Evolutionary conservation across 35 echinoderm and acorn worm species (phyloP).

Genomic region (Ophiothrix spiculata): DNA sequence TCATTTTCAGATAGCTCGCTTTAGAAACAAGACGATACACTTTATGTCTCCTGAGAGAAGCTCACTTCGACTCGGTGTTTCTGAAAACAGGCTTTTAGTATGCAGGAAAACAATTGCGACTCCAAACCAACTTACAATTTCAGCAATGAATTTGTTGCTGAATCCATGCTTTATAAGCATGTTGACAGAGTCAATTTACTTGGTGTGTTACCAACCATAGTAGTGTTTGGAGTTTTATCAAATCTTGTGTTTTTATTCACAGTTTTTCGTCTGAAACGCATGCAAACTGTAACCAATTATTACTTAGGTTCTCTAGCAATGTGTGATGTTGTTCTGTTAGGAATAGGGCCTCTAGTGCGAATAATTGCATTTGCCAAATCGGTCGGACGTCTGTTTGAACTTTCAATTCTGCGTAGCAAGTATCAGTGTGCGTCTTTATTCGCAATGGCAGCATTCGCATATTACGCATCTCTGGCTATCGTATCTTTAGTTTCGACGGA

Average conservation of each 20-base stretch:
- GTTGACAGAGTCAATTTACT: background rate
- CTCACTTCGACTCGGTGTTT: background rate
- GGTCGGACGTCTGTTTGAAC: background rate
- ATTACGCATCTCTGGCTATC: background rate
- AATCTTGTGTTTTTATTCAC: background rate
- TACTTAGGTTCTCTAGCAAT: background rate
- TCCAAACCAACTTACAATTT: background rate
- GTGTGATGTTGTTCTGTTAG: background rate
- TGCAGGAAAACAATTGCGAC: background rate
- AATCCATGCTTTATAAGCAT: background rate
- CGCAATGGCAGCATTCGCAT: background rate
- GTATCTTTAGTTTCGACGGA: background rate
- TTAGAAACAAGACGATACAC: background rate
- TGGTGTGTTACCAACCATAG: background rate
- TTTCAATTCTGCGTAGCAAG: background rate
- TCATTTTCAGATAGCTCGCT: background rate
- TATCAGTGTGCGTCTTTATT: background rate
- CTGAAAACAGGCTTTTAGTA: background rate
- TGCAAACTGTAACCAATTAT: background rate
- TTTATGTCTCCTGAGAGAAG: background rate
- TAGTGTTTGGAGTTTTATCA: background rate
- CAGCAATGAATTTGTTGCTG: background rate
- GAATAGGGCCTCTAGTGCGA: background rate
- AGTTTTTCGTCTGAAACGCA: background rate
- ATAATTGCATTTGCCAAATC: background rate